phyloP scores from a whole-genome alignment of 2,888 invertebrate species.

The Tetragonula carbonaria region DNA sequence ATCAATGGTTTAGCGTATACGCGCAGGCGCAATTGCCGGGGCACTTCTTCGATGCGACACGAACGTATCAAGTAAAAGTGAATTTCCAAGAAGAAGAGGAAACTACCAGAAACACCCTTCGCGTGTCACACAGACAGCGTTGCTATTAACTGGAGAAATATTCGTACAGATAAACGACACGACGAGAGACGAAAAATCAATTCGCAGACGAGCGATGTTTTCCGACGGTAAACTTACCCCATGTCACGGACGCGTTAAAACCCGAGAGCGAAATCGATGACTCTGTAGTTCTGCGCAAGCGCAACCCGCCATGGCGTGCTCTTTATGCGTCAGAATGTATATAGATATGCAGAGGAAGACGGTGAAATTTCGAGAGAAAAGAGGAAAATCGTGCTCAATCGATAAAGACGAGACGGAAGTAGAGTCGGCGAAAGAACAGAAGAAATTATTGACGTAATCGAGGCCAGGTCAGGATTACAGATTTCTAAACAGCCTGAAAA shows the following conservation, averaged over 20 bases:
- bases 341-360: slow-evolving; percentile 46
- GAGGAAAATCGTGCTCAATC: slow-evolving; percentile 25
- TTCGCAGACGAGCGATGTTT: slow-evolving; percentile 33
- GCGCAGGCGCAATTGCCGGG: slow-evolving; percentile 77
- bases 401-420: slow-evolving; percentile 23
- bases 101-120: background rate
- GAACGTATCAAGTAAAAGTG: slow-evolving; percentile 19
- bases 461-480: slow-evolving; percentile 37
- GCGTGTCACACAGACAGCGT: background rate
- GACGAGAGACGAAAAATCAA: background rate
- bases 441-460: background rate
- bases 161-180: background rate
- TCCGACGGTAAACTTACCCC: slow-evolving; percentile 78
- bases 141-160: background rate
- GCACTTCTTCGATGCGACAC: slow-evolving; percentile 63
- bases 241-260: slow-evolving; percentile 78
- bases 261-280: slow-evolving; percentile 73
- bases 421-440: background rate
- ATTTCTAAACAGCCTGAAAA: slow-evolving; percentile 46
- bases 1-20: slow-evolving; percentile 79
- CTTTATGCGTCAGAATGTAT: slow-evolving; percentile 67
- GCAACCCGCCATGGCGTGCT: slow-evolving; percentile 63
- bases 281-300: slow-evolving; percentile 81
- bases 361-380: slow-evolving; percentile 64
- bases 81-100: slow-evolving; percentile 1